Evolutionary conservation across 1,140 invertebrate genomes (phyloP).

Genomic region (Choristoneura fumiferana): DNA sequence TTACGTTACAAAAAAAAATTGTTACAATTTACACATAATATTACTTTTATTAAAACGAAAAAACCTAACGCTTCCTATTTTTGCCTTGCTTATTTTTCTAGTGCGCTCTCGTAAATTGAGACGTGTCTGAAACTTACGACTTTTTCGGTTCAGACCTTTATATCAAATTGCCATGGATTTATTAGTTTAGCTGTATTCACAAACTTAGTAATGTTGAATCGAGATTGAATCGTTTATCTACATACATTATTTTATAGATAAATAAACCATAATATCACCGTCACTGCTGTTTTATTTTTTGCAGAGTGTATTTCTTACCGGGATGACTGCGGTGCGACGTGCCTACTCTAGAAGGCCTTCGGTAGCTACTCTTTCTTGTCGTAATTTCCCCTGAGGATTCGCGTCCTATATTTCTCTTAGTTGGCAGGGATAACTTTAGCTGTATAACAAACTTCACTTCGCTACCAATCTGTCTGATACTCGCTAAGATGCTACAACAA

Average conservation of each 20-base stretch:
- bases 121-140: constrained; percentile 4
- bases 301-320: too few relatives aligned
- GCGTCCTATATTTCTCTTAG: constrained; percentile 16
- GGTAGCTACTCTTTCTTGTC: constrained; percentile 14
- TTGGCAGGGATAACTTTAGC: constrained; percentile 12
- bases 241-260: too few relatives aligned
- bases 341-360: constrained; percentile 3
- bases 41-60: too few relatives aligned
- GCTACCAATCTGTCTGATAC: constrained; percentile 19
- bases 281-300: too few relatives aligned
- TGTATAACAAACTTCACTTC: constrained; percentile 10
- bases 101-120: neutral
- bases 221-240: too few relatives aligned
- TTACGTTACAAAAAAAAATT: too few relatives aligned
- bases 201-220: too few relatives aligned
- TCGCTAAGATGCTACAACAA: constrained; percentile 11
- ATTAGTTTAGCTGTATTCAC: too few relatives aligned
- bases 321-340: neutral
- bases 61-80: neutral
- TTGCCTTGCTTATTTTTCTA: neutral
- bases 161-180: too few relatives aligned
- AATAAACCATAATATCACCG: too few relatives aligned
- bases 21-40: too few relatives aligned
- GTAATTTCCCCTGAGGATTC: constrained; percentile 12
- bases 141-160: neutral